phyloP scores from a whole-genome alignment of 2,113 vertebrate genomes.

The Centropus unirufus region DNA sequence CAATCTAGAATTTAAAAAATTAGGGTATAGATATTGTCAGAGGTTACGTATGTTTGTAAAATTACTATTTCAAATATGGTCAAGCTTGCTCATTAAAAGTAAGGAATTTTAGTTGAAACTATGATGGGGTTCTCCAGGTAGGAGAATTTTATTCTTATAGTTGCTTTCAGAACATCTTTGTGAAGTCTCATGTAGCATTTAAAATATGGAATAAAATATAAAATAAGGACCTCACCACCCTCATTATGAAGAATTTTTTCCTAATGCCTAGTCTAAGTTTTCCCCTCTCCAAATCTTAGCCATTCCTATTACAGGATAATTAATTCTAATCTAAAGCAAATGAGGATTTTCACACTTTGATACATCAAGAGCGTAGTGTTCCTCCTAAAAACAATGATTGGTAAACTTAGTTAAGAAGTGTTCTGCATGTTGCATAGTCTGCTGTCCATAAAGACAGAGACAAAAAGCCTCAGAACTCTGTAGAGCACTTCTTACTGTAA shows the following conservation, averaged over 20 bases:
- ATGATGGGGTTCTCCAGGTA: neutral
- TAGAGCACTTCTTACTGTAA: neutral
- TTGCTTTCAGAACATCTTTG: neutral
- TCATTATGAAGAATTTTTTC: too few relatives aligned
- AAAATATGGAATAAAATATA: neutral
- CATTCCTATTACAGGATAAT: neutral
- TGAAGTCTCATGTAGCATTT: neutral
- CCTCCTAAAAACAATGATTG: neutral
- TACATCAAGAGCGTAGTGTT: neutral
- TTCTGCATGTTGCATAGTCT: neutral
- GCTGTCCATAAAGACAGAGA: neutral
- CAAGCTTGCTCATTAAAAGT: neutral
- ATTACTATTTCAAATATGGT: neutral
- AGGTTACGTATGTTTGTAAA: neutral
- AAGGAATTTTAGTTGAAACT: neutral
- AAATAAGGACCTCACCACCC: too few relatives aligned
- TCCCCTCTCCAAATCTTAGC: too few relatives aligned
- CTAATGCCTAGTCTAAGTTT: too few relatives aligned
- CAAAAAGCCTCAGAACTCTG: neutral
- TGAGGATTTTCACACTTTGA: neutral
- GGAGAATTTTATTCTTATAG: neutral
- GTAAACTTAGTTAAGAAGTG: neutral
- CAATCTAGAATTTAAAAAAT: neutral
- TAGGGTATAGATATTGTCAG: neutral
- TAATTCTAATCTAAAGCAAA: neutral